Evolutionary conservation across 2,113 vertebrate genomes (phyloP), one percentile per base, ranked within the genome.

Genomic region (Xenopus laevis): DNA sequence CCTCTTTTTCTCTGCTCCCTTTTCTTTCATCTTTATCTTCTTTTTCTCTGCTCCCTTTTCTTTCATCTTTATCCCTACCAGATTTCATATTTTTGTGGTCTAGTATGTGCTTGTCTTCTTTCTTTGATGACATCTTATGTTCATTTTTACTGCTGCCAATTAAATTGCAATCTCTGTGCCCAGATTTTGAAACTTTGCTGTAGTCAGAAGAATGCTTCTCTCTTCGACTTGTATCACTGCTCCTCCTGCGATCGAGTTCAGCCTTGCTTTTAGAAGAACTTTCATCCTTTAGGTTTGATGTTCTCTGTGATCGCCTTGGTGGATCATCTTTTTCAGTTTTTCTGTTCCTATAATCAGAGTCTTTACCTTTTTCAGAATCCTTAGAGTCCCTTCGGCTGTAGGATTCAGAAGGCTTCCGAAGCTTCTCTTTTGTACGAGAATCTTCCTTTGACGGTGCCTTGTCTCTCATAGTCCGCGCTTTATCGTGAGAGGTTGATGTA

Each of bases 11-110:
- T 83, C 76, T 85, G 45, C 86, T 84, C 77, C 83, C 88, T 91
- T 91, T 91, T 81, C 86, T 87, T 79, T 88, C 88, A 45, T 89
- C 90, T 57, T 82, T 90, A 27, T n/a, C n/a, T n/a, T 87, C 86
- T 72, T 81, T 84, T 15, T 88, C 85, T 83, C 76, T 85, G 45
- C 86, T 84, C 77, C 83, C 88, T 91, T 91, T 91, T 81, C 86
- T 87, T 79, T 88, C 88, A 45, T 89, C 90, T 57, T 82, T 90
- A 27, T 90, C 86, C 12, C 82, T 84, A 72, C 89, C 86, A 23
- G 82, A 79, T 80, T 85, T 89, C 76, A 82, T 78, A 78, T 71
- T 62, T 71, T 62, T 78, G 12, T 79, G 84, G 80, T 89, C 88
- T 71, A 80, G 71, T 46, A 84, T 85, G 4, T 85, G 82, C 44